phyloP scores from a whole-genome alignment of 2,113 vertebrate species.

The Sinocyclocheilus rhinocerous region DNA sequence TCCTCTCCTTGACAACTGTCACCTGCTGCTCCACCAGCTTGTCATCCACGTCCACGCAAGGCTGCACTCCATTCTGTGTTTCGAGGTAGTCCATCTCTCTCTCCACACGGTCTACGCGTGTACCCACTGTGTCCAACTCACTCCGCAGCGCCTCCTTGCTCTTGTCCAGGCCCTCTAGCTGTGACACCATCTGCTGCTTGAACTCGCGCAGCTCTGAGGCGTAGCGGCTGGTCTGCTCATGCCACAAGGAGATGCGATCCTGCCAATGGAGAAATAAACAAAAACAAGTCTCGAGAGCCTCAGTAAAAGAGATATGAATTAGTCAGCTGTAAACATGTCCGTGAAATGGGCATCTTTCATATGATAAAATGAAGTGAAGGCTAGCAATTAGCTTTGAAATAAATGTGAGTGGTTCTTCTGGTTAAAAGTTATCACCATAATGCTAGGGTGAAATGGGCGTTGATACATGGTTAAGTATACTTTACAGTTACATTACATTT shows the following conservation, averaged over 20 bases:
- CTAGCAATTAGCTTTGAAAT: not conserved
- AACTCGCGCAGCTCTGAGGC: slow-evolving; percentile 91
- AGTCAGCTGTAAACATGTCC: not conserved
- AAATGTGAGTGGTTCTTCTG: not conserved
- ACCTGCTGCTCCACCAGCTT: slow-evolving; percentile 86
- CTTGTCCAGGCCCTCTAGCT: slow-evolving; percentile 90
- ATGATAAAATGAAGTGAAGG: not conserved
- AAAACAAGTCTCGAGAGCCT: not conserved
- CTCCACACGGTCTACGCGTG: slow-evolving; percentile 89
- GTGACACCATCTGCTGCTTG: slow-evolving; percentile 91
- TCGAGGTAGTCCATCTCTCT: slow-evolving; percentile 95
- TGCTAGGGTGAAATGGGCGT: not conserved
- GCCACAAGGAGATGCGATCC: slow-evolving; percentile 94
- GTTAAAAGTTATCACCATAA: not conserved
- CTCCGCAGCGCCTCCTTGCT: slow-evolving; percentile 83
- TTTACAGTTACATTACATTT: too few species aligned
- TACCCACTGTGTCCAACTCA: slow-evolving; percentile 80
- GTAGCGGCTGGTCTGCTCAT: slow-evolving; percentile 91
- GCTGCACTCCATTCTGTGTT: slow-evolving; percentile 87
- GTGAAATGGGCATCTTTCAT: not conserved
- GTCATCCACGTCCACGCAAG: slow-evolving; percentile 92
- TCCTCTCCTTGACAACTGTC: slow-evolving; percentile 81
- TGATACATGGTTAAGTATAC: not conserved
- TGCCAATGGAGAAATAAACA: slow-evolving; percentile 60
- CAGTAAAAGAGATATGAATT: not conserved